Evolutionary conservation across 2,797 vertebrate species (phyloP).

Genomic region (Gallinago solitaria): DNA sequence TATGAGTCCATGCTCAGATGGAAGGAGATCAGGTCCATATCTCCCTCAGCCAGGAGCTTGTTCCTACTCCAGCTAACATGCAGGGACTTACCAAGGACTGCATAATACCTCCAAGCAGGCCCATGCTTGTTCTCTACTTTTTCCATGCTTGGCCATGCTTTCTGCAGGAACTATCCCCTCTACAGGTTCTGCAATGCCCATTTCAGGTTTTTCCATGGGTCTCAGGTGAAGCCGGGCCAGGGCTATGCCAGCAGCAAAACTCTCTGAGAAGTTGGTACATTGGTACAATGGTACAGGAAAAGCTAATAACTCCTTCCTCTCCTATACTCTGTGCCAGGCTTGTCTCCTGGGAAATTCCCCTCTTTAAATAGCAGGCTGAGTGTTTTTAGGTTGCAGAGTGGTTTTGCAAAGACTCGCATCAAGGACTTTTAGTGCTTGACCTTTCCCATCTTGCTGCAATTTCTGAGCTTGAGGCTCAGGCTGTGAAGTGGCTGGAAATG

Average conservation of each 20-base stretch:
- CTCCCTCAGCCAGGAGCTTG: background rate
- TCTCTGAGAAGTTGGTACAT: background rate
- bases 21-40: background rate
- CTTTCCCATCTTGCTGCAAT: background rate
- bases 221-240: background rate
- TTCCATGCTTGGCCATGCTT: background rate
- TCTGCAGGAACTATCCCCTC: background rate
- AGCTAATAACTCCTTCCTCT: background rate
- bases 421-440: background rate
- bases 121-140: background rate
- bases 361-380: conserved; percentile 7
- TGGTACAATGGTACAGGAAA: background rate
- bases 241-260: background rate
- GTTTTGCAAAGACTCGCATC: background rate
- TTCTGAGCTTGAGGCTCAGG: background rate
- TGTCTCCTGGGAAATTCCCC: background rate
- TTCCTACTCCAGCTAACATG: background rate
- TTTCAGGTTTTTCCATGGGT: background rate
- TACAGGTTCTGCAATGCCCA: background rate
- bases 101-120: background rate
- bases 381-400: background rate
- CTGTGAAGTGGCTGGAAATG: background rate
- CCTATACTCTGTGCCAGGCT: background rate
- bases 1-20: background rate
- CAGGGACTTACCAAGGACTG: background rate